phyloP scores from a whole-genome alignment of 2,113 vertebrate genomes.

The Oreochromis niloticus region DNA sequence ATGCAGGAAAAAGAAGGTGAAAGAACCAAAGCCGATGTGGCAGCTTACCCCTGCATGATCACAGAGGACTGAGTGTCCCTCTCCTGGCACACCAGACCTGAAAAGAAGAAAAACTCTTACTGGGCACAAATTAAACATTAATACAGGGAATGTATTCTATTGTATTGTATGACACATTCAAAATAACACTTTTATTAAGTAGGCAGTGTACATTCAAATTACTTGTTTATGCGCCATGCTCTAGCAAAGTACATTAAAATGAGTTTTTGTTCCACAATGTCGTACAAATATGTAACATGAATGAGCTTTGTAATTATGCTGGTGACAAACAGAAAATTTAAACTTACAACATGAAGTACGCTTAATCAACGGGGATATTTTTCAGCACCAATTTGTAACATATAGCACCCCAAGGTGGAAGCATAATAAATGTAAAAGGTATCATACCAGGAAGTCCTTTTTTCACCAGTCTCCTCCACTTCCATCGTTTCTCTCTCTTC shows the following conservation, averaged over 20 bases:
- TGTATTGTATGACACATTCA: background rate
- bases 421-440: background rate
- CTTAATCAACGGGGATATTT: background rate
- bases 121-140: background rate
- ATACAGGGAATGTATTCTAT: background rate
- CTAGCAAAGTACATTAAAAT: background rate
- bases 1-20: background rate
- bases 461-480: conserved; percentile 52
- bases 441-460: conserved; percentile 67
- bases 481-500: conserved; percentile 62
- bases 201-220: accelerated
- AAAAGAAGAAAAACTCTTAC: background rate
- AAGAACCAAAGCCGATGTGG: background rate
- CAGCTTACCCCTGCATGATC: conserved; percentile 70
- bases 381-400: background rate
- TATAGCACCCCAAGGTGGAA: background rate
- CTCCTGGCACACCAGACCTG: conserved; percentile 52
- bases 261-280: background rate
- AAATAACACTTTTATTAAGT: background rate
- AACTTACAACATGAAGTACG: accelerated
- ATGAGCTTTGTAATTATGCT: accelerated
- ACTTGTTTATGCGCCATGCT: accelerated
- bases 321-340: background rate
- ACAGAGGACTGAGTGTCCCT: conserved; percentile 26
- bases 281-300: background rate